These are phyloP conservation scores for Meloe dianella DNA, from an alignment of 2,888 invertebrate species.

Conservation along the genomic window DNA sequence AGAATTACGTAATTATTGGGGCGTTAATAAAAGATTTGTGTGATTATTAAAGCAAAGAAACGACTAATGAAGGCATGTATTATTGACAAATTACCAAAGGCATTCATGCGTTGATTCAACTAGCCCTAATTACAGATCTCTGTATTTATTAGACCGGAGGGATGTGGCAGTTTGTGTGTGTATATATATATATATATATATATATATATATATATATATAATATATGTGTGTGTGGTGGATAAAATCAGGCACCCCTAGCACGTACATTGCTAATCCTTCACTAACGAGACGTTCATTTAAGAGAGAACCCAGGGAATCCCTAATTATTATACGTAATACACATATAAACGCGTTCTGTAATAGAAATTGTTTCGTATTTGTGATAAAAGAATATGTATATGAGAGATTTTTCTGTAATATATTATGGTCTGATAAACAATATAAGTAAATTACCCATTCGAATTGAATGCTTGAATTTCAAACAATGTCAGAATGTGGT, in stretches of 20 bases:
- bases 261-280: conserved; percentile 64
- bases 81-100: conserved; percentile 47
- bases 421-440: conserved; percentile 28
- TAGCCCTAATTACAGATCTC: conserved; percentile 45
- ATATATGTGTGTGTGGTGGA: conserved; percentile 21
- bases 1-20: conserved; percentile 16
- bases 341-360: conserved; percentile 25
- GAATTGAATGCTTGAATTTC: conserved; percentile 33
- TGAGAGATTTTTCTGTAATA: neutral
- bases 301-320: conserved; percentile 46
- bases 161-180: neutral
- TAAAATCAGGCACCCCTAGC: conserved; percentile 54
- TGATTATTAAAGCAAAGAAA: conserved; percentile 32
- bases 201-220: too few species aligned
- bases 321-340: conserved; percentile 47
- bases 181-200: too few species aligned
- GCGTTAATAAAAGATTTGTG: conserved; percentile 24
- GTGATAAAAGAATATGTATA: neutral
- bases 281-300: conserved; percentile 61
- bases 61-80: conserved; percentile 42
- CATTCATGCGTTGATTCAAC: conserved; percentile 47
- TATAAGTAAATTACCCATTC: conserved; percentile 31
- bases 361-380: neutral
- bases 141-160: conserved; percentile 6
- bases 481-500: conserved; percentile 32